Evolutionary conservation across 2,888 invertebrate genomes (phyloP), one percentile per base, ranked within the genome.

Genomic region (Melikaiella ostensackeni): DNA sequence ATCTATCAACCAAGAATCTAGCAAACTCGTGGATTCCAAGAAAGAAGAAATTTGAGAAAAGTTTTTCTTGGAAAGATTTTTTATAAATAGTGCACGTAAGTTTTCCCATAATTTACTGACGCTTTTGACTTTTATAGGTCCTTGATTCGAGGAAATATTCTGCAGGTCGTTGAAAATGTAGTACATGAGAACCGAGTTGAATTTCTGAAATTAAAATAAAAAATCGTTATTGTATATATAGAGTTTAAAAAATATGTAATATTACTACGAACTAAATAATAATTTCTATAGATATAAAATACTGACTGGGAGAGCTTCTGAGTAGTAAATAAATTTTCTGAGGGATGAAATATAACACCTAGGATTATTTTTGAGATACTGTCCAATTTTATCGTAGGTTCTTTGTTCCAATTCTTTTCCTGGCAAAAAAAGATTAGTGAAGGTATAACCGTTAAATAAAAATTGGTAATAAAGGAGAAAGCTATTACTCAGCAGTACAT

Each of bases 91-190:
- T 57, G 84, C 81, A 74, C 80, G 82, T 38, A 90, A 75, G 38
- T 77, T 61, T 42, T 62, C 75, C 91, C 91, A 91, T 30, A 88
- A 78, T 24, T 83, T 80, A 35, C 89, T 89, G 0, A 82, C 64
- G 30, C 85, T 79, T 21, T 79, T 76, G 46, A 81, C 79, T n/a
- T 80, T 75, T 66, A 82, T 74, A 27, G 63, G 42, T n/a, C 46
- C 27, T 27, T 75, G 61, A n/a, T 77, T 42, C 38, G 24, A 30
- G 4, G 16, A 24, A 30, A 75, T 66, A 8, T 74, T 82, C 80
- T 80, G 84, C 21, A 90, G 77, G 55, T 91, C 89, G 50, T 84
- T 82, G 46, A 87, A 79, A 74, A 91, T 83, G 57, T 86, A 88
- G 35, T 86, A 83, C 27, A 86, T 82, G 30, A 89, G 77, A 77